Base-by-base conservation (phyloP, 2,797 vertebrate genomes). In the Dryobates pubescens region DNA sequence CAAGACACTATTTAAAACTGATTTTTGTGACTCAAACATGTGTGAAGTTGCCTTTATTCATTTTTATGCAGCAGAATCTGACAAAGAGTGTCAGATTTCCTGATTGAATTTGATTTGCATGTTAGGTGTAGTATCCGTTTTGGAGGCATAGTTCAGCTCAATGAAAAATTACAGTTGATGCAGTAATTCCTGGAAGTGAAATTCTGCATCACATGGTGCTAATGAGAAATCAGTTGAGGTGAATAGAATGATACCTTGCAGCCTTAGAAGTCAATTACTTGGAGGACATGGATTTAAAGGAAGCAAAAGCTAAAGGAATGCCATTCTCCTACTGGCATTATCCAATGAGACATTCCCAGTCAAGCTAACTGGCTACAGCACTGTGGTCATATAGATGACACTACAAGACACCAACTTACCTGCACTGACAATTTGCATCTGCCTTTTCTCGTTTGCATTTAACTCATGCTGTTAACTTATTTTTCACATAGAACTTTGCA, bases 171-270 rank as follows among this genome's bases (percentile, higher is more conserved):
- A 59, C 32, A 47, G 63, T 91, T 79, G 32, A 86, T 81, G 13
- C 17, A 89, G 34, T 80, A 93, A 78, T 79, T 81, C 69, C 65
- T 89, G 62, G 34, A 79, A 74, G 22, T 56, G 13, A 59, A 90
- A 79, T 17, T 75, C 38, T 5, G 0, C 27, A 43, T 88, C 80
- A 62, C 32, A 64, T 1, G 2, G 34, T 36, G 34, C 45, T 80
- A 85, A 90, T 59, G 30, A 89, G 72, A 89, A 91, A 85, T 49
- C 59, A 93, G 56, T 82, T 59, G 29, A 92, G n/a, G 30, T 87
- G 67, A 92, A 32, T 36, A 63, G 53, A 54, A 77, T 49, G 68
- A 74, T 69, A 53, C 12, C 34, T 80, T 64, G 19, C 3, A 34
- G 69, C 19, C 43, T 72, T 72, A 56, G 17, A 77, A 85, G 34